Percentiles rank a stretch among this genome's conserved stretches.
Evolutionary conservation across 2,797 vertebrate species (phyloP).

Genomic region (Thalassophryne amazonica): DNA sequence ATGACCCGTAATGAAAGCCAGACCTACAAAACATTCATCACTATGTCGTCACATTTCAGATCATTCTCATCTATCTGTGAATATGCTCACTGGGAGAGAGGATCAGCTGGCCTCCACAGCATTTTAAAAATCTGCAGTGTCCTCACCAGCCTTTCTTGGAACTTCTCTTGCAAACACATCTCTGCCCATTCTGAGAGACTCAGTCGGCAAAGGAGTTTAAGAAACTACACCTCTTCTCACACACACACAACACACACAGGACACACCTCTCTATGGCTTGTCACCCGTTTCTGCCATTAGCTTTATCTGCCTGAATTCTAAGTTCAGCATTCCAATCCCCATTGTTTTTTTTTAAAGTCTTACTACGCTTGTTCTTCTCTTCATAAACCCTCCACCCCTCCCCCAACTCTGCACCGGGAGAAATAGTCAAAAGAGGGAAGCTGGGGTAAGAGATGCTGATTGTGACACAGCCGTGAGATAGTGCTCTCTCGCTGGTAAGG

Average conservation of each 20-base stretch:
- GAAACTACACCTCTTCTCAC: slow-evolving; percentile 46
- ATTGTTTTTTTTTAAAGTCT: slow-evolving; percentile 51
- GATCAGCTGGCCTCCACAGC: slow-evolving; percentile 26
- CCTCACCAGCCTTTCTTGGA: slow-evolving; percentile 45
- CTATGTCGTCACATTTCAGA: neutral
- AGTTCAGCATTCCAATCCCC: slow-evolving; percentile 48
- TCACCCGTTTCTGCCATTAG: slow-evolving; percentile 56
- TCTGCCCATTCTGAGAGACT: slow-evolving; percentile 43
- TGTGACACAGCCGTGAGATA: slow-evolving; percentile 68
- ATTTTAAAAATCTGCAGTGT: slow-evolving; percentile 45
- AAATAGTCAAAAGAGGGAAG: slow-evolving; percentile 22
- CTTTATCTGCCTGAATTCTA: slow-evolving; percentile 59
- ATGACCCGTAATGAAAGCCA: slow-evolving; percentile 5
- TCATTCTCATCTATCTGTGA: slow-evolving; percentile 6
- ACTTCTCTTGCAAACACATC: slow-evolving; percentile 48
- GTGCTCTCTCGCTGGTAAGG: slow-evolving; percentile 51
- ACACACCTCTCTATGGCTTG: slow-evolving; percentile 31
- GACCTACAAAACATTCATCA: slow-evolving; percentile 6
- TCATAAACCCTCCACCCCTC: no score
- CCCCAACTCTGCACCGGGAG: slow-evolving; percentile 40
- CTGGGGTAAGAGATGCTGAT: slow-evolving; percentile 30
- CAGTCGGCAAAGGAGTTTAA: slow-evolving; percentile 51
- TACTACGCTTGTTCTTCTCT: slow-evolving; percentile 62
- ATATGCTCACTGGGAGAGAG: slow-evolving; percentile 20
- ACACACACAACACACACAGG: no score